Conservation (phyloP, 2,888 invertebrate species). For the Allacma fusca region DNA sequence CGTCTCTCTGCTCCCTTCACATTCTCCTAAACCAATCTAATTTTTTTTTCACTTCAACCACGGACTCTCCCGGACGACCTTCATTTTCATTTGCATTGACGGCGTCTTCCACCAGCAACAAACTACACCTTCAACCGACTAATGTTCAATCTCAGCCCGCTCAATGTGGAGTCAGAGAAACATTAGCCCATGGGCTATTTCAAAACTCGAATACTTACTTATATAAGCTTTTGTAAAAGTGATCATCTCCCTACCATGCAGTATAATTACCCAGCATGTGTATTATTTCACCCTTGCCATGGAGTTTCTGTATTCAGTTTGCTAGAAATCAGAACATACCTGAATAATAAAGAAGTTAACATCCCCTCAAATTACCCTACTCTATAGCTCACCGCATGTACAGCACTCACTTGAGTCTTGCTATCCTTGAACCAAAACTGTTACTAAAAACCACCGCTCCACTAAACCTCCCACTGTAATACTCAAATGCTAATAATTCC, state of each 20-base stretch:
- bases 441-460: no score
- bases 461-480: no score
- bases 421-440: no score
- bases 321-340: background rate
- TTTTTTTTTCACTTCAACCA: constrained; percentile 10
- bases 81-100: constrained; percentile 39
- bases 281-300: constrained; percentile 2
- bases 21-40: constrained; percentile 15
- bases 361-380: constrained; percentile 18
- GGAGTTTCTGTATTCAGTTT: no score
- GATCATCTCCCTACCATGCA: background rate
- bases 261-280: constrained; percentile 29
- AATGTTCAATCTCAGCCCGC: background rate
- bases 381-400: constrained; percentile 24
- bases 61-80: constrained; percentile 25
- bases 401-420: no score
- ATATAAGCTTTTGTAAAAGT: no score
- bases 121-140: background rate
- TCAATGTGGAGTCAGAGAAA: background rate
- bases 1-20: background rate
- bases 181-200: constrained; percentile 29
- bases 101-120: background rate
- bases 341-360: constrained; percentile 29
- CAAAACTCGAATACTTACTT: constrained; percentile 29
- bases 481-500: no score